These are phyloP conservation scores for Hypercompe scribonia DNA, from an alignment of 2,888 invertebrate species.

Conservation along the genomic window DNA sequence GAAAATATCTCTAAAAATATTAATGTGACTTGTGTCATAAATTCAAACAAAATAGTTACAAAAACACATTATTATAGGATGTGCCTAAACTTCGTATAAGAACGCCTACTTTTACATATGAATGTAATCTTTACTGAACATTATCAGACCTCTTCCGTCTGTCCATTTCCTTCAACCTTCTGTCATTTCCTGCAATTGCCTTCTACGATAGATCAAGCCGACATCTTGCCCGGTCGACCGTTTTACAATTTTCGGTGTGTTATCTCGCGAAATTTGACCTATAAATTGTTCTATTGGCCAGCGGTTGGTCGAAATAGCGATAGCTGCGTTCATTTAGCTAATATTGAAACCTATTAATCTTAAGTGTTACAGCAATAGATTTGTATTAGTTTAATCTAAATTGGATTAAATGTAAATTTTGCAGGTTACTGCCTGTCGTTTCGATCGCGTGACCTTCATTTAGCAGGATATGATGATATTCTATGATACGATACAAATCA, in stretches of 20 bases:
- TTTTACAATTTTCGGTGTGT: constrained; percentile 49
- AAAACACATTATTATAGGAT: neutral
- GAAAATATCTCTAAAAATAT: neutral
- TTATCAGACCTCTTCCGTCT: constrained; percentile 37
- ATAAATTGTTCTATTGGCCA: constrained; percentile 39
- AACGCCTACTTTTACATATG: neutral
- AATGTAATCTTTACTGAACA: constrained; percentile 28
- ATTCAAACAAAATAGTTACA: neutral
- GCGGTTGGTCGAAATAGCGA: constrained; percentile 17
- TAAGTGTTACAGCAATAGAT: neutral
- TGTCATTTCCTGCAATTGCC: constrained; percentile 49
- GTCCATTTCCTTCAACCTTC: constrained; percentile 45
- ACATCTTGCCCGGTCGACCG: constrained; percentile 46
- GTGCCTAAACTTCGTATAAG: neutral
- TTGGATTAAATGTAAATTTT: neutral
- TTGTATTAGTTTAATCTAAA: neutral
- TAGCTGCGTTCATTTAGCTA: neutral
- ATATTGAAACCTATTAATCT: neutral
- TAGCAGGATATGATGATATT: no score
- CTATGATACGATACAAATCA: no score
- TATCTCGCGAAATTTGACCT: constrained; percentile 35
- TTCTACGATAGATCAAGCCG: constrained; percentile 26
- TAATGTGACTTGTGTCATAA: neutral
- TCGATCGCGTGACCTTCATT: neutral
- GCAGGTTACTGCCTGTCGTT: neutral